These are phyloP conservation scores for Erythrolamprus reginae DNA, from an alignment of 2,113 vertebrate species.

Conservation along the genomic window DNA sequence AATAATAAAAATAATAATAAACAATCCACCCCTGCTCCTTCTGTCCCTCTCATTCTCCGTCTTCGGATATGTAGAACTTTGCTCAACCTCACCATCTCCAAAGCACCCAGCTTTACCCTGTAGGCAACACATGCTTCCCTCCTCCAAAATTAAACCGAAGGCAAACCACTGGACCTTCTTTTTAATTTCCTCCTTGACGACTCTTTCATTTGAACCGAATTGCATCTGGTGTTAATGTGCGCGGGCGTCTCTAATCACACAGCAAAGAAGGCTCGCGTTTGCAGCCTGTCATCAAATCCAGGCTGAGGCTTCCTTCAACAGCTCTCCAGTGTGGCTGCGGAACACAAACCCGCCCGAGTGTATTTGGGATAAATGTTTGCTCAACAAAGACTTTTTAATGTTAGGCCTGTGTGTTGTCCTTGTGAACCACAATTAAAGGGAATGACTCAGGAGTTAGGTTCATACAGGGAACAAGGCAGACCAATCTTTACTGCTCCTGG, in stretches of 20 bases:
- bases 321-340: not conserved
- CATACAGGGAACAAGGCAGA: not conserved
- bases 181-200: slow-evolving; percentile 4
- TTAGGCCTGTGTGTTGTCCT: not conserved
- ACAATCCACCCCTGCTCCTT: too few species aligned
- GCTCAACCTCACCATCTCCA: not conserved
- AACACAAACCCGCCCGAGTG: not conserved
- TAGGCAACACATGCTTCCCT: not conserved
- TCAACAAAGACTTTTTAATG: not conserved
- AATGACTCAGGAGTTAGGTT: not conserved
- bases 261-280: not conserved
- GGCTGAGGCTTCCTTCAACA: not conserved
- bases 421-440: slow-evolving; percentile 10
- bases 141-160: not conserved
- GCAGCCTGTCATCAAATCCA: not conserved
- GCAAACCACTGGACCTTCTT: not conserved
- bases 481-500: not conserved
- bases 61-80: not conserved
- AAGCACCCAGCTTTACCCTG: not conserved
- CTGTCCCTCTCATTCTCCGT: not conserved
- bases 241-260: accelerated
- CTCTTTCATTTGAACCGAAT: not conserved
- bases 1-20: too few species aligned
- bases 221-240: not conserved
- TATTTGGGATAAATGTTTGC: slow-evolving; percentile 6